A percentile compares a stretch with the other conserved stretches of the same genome.
Conservation (phyloP, 2,888 invertebrate genomes). For the Limenitis camilla region DNA sequence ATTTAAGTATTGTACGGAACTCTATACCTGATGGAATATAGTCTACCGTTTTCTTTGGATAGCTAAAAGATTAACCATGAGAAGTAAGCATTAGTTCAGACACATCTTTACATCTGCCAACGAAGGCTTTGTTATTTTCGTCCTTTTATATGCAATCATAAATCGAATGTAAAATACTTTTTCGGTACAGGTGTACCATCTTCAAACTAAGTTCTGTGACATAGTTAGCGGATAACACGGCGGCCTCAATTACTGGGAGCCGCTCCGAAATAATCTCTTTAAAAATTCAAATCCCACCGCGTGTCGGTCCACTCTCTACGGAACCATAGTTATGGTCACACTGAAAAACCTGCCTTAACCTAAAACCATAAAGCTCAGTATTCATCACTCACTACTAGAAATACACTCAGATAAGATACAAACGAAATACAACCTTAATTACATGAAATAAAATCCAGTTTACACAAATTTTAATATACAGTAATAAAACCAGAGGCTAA, state of each 20-base stretch:
- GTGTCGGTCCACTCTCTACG: constrained; percentile 10
- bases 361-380: background rate
- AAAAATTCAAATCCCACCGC: constrained; percentile 58
- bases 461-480: background rate
- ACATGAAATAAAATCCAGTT: background rate
- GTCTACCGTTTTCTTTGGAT: no score
- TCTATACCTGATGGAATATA: no score
- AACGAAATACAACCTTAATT: constrained; percentile 5
- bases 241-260: constrained; percentile 47
- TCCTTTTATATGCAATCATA: background rate
- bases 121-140: background rate
- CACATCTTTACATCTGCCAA: background rate
- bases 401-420: background rate
- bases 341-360: background rate
- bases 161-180: background rate
- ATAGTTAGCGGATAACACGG: constrained; percentile 42
- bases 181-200: background rate
- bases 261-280: constrained; percentile 63
- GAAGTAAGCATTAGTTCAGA: no score
- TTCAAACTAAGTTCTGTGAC: constrained; percentile 31
- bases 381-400: background rate
- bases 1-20: no score
- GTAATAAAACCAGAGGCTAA: constrained; percentile 19
- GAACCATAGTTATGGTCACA: background rate
- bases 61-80: no score